These are phyloP conservation scores for Athalia cordata DNA, from an alignment of 2,888 invertebrate genomes.

Conservation along the genomic window DNA sequence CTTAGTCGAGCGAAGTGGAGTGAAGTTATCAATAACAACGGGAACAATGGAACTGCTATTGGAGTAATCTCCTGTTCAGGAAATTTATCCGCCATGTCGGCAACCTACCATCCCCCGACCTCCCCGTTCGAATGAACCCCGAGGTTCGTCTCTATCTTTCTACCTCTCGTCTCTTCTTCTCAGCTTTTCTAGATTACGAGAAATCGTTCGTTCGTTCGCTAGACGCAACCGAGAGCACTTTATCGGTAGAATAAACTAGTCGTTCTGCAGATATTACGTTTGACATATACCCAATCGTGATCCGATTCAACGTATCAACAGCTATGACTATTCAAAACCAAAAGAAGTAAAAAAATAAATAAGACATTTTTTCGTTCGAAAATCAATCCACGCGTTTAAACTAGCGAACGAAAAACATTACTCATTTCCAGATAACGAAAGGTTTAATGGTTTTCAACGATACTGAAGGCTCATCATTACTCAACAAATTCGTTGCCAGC, in stretches of 20 bases:
- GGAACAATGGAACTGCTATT: slow-evolving; percentile 63
- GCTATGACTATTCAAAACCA: no score
- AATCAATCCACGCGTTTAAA: no score
- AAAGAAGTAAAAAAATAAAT: no score
- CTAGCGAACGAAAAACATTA: no score
- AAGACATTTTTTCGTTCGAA: no score
- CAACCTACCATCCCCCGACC: slow-evolving; percentile 61
- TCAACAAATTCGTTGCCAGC: no score
- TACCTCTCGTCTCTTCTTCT: neutral
- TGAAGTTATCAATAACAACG: slow-evolving; percentile 58
- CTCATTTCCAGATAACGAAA: no score
- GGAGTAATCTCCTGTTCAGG: slow-evolving; percentile 67
- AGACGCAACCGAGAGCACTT: slow-evolving; percentile 22
- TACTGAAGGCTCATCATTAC: no score
- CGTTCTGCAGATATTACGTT: neutral
- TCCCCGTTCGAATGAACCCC: slow-evolving; percentile 4
- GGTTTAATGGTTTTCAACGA: no score
- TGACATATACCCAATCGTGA: neutral
- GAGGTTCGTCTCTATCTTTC: slow-evolving; percentile 8
- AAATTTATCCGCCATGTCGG: slow-evolving; percentile 66
- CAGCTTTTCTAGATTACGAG: slow-evolving; percentile 33
- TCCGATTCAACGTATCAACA: no score
- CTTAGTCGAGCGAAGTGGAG: slow-evolving; percentile 38
- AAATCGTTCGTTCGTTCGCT: slow-evolving; percentile 4
- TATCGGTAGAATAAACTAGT: slow-evolving; percentile 29